Conservation (phyloP, 2,797 vertebrate genomes). For the Chaetophractus vellerosus region DNA sequence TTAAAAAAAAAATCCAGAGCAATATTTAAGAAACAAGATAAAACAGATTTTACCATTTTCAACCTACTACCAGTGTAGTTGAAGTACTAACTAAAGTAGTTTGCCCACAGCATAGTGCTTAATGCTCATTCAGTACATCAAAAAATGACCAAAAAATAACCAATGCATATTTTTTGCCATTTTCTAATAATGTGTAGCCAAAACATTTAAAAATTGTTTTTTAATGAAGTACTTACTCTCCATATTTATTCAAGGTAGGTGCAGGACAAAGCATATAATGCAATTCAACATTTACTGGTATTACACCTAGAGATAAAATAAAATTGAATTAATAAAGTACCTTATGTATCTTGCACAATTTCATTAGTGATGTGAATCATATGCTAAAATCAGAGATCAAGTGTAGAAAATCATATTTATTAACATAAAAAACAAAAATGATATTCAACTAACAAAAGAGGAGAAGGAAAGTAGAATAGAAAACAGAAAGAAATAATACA, state of each 20-base stretch:
- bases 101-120: not conserved
- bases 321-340: constrained; percentile 43
- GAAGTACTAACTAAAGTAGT: not conserved
- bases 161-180: not conserved
- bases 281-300: constrained; percentile 90
- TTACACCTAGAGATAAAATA: constrained; percentile 91
- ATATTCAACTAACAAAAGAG: not conserved
- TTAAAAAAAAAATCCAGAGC: not conserved
- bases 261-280: constrained; percentile 95
- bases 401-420: not conserved
- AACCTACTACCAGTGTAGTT: not conserved
- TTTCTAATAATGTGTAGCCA: constrained; percentile 17
- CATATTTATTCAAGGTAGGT: constrained; percentile 92
- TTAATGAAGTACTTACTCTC: constrained; percentile 94
- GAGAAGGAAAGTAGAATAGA: not conserved
- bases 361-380: not conserved
- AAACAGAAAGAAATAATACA: not conserved
- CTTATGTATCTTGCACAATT: not conserved
- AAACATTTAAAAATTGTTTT: constrained; percentile 37
- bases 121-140: not conserved
- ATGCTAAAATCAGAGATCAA: not conserved
- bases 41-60: not conserved
- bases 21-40: not conserved
- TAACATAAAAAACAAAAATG: not conserved
- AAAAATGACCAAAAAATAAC: not conserved